A percentile compares a stretch with the other conserved stretches of the same genome.
These are phyloP conservation scores for Clanis bilineata DNA, from an alignment of 2,888 invertebrate genomes.

Conservation along the genomic window DNA sequence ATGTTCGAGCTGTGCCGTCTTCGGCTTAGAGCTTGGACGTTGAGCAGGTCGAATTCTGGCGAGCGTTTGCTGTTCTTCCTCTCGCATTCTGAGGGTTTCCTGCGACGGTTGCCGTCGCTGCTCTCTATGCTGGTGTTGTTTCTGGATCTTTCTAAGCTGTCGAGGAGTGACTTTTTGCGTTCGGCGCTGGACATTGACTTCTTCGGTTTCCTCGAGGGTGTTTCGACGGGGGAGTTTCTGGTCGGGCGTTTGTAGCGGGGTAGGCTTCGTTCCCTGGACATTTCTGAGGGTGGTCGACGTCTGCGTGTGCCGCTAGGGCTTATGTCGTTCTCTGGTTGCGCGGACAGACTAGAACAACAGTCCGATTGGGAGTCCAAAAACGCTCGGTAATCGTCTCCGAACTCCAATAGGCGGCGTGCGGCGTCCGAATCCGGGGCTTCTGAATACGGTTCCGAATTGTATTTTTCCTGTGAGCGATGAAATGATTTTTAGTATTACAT, in stretches of 20 bases:
- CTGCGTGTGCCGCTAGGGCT: conserved; percentile 65
- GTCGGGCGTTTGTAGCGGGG: conserved; percentile 68
- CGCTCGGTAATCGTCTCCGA: conserved; percentile 95
- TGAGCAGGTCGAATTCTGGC: conserved; percentile 72
- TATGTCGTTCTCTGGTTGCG: conserved; percentile 76
- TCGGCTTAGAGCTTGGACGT: conserved; percentile 67
- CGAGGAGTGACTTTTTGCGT: conserved; percentile 72
- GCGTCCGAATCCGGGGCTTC: conserved; percentile 93
- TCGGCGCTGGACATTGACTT: conserved; percentile 79
- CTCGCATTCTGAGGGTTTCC: conserved; percentile 66
- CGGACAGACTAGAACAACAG: conserved; percentile 90
- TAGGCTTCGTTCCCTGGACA: conserved; percentile 57
- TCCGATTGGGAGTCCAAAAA: conserved; percentile 95
- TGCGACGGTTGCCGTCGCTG: conserved; percentile 65
- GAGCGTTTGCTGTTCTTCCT: conserved; percentile 70
- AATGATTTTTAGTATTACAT: too few relatives aligned
- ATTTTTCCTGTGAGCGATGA: conserved; percentile 87
- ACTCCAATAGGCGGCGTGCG: conserved; percentile 90
- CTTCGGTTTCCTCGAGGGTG: conserved; percentile 69
- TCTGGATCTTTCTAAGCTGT: conserved; percentile 73
- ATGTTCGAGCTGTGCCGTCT: conserved; percentile 74
- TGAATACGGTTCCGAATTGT: conserved; percentile 94
- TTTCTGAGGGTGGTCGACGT: conserved; percentile 69
- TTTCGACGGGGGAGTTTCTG: conserved; percentile 65
- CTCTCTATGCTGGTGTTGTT: conserved; percentile 77